These are phyloP conservation scores for Pogona vitticeps DNA, from an alignment of 2,113 vertebrate species.

Conservation along the genomic window DNA sequence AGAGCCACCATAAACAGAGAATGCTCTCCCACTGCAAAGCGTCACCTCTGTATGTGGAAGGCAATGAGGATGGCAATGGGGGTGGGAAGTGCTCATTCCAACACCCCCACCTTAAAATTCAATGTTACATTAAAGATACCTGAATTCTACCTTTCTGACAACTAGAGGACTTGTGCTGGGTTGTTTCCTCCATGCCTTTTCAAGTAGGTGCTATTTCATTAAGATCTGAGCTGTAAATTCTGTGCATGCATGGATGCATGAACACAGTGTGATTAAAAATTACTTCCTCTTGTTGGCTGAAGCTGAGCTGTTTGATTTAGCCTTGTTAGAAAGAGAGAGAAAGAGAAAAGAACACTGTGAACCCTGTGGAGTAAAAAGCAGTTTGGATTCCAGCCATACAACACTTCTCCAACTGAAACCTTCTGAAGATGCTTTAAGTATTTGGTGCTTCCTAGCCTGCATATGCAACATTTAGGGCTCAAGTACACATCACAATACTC, in stretches of 20 bases:
- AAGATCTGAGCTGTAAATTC: background rate
- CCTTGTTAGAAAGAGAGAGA: too few relatives aligned
- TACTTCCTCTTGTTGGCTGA: background rate
- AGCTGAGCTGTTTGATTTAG: background rate
- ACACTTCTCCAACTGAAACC: background rate
- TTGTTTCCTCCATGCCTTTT: background rate
- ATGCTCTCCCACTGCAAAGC: too few relatives aligned
- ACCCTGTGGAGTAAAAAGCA: background rate
- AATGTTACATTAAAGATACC: too few relatives aligned
- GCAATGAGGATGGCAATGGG: too few relatives aligned
- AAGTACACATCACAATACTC: too few relatives aligned
- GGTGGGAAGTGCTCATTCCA: too few relatives aligned
- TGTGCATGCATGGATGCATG: background rate
- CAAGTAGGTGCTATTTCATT: background rate
- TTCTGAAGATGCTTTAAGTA: background rate
- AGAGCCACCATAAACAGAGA: too few relatives aligned
- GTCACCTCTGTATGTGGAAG: too few relatives aligned
- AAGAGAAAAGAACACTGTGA: background rate
- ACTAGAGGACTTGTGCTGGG: background rate
- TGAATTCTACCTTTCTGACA: background rate
- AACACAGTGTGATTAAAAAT: background rate
- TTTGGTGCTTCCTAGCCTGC: background rate
- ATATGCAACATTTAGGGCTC: background rate
- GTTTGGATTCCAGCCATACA: background rate
- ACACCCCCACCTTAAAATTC: too few relatives aligned